Evolutionary conservation across 2,797 vertebrate genomes (phyloP), one percentile per base, ranked within the genome.

Genomic region (Valencia hispanica): DNA sequence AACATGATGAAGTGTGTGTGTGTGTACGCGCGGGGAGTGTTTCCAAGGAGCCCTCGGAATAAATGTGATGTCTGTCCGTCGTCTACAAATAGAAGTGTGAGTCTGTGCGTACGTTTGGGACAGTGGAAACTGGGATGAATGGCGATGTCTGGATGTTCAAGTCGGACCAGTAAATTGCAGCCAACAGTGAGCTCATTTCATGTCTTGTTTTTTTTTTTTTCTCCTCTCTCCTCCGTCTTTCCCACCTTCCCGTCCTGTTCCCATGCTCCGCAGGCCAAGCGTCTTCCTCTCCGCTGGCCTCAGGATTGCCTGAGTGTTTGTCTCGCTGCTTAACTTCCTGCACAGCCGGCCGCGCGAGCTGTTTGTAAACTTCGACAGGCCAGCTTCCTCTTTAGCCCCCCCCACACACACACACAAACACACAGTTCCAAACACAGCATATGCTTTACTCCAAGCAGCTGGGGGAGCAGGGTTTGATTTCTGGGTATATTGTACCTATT

Each of bases 91-190:
- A 83, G 87, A 86, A 82, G 84, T 79, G 83, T 74, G 70, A 84
- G 83, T 76, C 59, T 79, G 82, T 65, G 80, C 72, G n/a, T 69
- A 55, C 71, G 85, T 89, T 91, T 76, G 79, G 88, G 73, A 88
- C 92, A 92, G 83, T 89, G 91, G 92, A 93, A 93, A 92, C 65
- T 88, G 25, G 79, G 84, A 92, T 91, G 90, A 93, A 80, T 81
- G 74, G 75, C 72, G 72, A 79, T 81, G 87, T 91, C 91, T 92
- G 90, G 89, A 82, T 90, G 90, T 81, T 84, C 84, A 73, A 87
- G 77, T 84, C 30, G 17, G 79, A 86, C 68, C 78, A 80, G 82
- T 68, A 73, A 77, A 82, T 82, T 73, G 80, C 78, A 78, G 84
- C 89, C 87, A 86, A 78, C 50, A 79, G 61, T 93, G 92, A 93